phyloP scores from a whole-genome alignment of 2,797 vertebrate genomes.

The Melanotaenia boesemani region DNA sequence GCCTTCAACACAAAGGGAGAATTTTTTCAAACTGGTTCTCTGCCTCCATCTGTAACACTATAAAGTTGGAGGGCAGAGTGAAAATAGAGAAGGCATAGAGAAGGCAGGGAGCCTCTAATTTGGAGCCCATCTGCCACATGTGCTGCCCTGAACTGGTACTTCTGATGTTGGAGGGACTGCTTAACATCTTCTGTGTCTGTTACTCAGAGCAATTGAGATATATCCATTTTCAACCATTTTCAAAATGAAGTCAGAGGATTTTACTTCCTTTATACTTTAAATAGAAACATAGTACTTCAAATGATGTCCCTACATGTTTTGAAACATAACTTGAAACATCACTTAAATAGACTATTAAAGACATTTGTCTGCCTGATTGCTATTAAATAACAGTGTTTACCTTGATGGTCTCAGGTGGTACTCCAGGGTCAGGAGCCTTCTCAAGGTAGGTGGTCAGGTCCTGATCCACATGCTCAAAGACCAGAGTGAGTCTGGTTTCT shows the following conservation, averaged over 20 bases:
- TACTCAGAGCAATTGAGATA: constrained; percentile 41
- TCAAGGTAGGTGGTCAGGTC: constrained; percentile 98
- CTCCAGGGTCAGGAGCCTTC: constrained; percentile 97
- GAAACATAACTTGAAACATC: not conserved
- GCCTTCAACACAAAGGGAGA: constrained; percentile 16
- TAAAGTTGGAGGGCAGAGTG: constrained; percentile 64
- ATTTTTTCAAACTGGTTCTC: constrained; percentile 19
- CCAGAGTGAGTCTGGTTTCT: constrained; percentile 97
- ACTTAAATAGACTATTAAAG: not conserved
- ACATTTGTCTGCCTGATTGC: not conserved
- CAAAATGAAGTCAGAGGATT: constrained; percentile 30
- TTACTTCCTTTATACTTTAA: constrained; percentile 31
- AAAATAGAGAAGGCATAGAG: constrained; percentile 78
- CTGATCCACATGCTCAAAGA: constrained; percentile 99
- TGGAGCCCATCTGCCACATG: constrained; percentile 83
- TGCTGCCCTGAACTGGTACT: constrained; percentile 72
- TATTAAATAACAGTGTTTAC: constrained; percentile 68
- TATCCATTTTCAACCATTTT: constrained; percentile 31
- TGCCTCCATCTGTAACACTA: constrained; percentile 64
- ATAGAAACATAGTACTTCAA: constrained; percentile 21
- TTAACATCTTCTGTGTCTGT: constrained; percentile 56
- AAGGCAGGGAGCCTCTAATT: constrained; percentile 79
- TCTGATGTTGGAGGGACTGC: constrained; percentile 73
- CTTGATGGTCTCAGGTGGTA: constrained; percentile 98
- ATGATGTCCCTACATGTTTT: not conserved